These are phyloP conservation scores for Mus spicilegus DNA, from an alignment of 2,113 vertebrate species.

Conservation along the genomic window DNA sequence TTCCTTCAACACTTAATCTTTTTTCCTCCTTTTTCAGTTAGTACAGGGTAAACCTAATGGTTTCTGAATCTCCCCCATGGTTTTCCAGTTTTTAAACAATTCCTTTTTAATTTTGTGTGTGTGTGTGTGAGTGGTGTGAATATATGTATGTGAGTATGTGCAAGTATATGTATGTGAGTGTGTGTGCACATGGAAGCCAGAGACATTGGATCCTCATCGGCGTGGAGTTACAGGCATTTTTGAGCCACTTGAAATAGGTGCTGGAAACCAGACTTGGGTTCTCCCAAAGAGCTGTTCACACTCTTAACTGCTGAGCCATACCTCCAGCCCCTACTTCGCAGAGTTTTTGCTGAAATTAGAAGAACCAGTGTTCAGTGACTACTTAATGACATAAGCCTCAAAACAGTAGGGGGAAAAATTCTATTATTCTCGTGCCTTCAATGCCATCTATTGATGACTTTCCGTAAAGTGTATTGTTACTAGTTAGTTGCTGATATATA, in stretches of 20 bases:
- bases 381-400: background rate
- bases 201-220: background rate
- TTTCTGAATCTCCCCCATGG: background rate
- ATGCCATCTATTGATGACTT: background rate
- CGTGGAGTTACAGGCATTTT: background rate
- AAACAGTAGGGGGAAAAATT: background rate
- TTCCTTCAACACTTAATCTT: slow-evolving; percentile 20
- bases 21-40: background rate
- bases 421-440: background rate
- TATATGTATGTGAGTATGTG: no score
- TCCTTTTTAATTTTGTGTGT: background rate
- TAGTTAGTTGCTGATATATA: background rate
- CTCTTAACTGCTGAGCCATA: background rate
- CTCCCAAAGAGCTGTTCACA: background rate
- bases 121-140: background rate
- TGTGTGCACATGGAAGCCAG: background rate
- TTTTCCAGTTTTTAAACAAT: background rate
- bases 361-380: slow-evolving; percentile 10
- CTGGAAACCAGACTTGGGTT: background rate
- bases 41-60: background rate
- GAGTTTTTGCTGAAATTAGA: slow-evolving; percentile 30
- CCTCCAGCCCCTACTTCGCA: background rate
- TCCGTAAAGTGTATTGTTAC: background rate
- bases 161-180: background rate
- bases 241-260: background rate